Base-by-base conservation (phyloP, 2,113 vertebrate species). In the Istiophorus platypterus region DNA sequence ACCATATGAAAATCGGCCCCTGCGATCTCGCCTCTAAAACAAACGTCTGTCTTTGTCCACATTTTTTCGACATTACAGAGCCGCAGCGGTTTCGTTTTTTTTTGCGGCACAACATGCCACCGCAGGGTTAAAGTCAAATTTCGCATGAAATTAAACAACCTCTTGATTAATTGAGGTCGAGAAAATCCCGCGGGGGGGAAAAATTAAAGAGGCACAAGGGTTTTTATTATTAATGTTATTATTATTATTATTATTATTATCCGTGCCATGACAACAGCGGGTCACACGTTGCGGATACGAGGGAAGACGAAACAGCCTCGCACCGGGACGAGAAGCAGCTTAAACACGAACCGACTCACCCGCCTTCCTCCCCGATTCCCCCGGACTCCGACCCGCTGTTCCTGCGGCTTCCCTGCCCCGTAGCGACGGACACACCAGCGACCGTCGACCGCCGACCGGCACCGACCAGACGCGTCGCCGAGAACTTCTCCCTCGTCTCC, bases 291-390 rank as follows among this genome's bases (percentile, higher is more conserved):
- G 52, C 13, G 11, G 52, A 12, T 1, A 2, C 8, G 22, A 47
- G 15, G 39, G 34, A 45, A 62, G 31, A 52, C 26, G 14, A 31
- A 34, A n/a, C 67, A n/a, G n/a, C n/a, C n/a, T n/a, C n/a, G n/a
- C n/a, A n/a, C n/a, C n/a, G n/a, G n/a, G n/a, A n/a, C n/a, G n/a
- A n/a, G n/a, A n/a, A n/a, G n/a, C n/a, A n/a, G n/a, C n/a, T n/a
- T 7, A 15, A 74, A 68, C 12, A 3, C 5, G 0, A 3, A 6
- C 26, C 5, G 2, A 13, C 87, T 91, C 54, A 91, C 88, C 92
- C 24, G 51, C 17, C 4, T 24, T 52, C 4, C 12, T 22, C 13
- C 18, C 63, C 1, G 7, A 20, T 0, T 14, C 68, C 34, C 5
- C n/a, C 17, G 61, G n/a, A 42, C 45, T 76, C 54, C 20, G 2